phyloP scores from a whole-genome alignment of 2,797 vertebrate species.

The Rhynchonycteris naso region DNA sequence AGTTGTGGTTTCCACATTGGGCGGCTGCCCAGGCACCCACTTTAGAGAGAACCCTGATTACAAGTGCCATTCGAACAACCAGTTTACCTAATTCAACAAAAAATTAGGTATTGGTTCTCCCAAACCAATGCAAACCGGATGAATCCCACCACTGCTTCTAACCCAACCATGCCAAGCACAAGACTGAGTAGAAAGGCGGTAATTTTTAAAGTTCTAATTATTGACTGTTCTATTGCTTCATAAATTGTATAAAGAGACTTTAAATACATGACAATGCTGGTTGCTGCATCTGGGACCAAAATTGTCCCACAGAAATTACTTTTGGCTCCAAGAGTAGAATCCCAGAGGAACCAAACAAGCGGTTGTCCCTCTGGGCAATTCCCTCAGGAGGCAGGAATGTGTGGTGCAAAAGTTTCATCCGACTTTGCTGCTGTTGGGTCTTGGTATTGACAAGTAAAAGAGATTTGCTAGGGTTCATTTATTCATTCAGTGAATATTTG shows the following conservation, averaged over 20 bases:
- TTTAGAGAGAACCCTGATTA: too few species aligned
- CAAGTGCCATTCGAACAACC: too few species aligned
- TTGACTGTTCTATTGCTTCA: background rate
- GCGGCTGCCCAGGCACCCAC: too few species aligned
- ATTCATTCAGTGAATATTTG: background rate
- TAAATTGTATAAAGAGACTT: background rate
- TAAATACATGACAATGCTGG: background rate
- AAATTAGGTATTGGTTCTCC: too few species aligned
- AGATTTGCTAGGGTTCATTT: background rate
- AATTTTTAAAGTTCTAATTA: background rate
- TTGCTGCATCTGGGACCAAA: background rate
- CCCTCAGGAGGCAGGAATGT: background rate
- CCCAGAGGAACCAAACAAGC: background rate
- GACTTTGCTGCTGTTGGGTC: background rate
- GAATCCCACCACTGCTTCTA: too few species aligned
- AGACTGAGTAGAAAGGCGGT: background rate
- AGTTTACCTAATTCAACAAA: too few species aligned
- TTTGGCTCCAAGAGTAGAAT: background rate
- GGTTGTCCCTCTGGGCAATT: background rate
- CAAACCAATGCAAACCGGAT: too few species aligned
- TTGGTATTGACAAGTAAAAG: background rate
- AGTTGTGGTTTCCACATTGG: too few species aligned
- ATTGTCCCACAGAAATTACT: background rate
- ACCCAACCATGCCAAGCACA: background rate
- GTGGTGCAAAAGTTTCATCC: background rate